Evolutionary conservation across 2,797 vertebrate species (phyloP).

Genomic region (Tachyglossus aculeatus): DNA sequence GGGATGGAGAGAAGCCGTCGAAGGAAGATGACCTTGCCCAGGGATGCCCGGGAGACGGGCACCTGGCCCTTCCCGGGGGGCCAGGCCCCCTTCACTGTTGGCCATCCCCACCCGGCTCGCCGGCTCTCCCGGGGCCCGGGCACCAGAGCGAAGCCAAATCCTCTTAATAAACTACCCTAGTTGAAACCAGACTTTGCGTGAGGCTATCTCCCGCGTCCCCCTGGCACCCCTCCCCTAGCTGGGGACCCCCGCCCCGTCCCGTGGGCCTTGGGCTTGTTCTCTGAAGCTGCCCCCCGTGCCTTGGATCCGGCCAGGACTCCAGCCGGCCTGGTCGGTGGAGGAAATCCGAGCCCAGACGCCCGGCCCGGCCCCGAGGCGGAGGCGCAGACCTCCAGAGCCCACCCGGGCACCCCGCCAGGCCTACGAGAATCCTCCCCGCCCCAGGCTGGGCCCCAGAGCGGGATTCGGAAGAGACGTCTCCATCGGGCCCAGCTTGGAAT

Average conservation of each 20-base stretch:
- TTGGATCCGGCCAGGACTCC: too few species aligned
- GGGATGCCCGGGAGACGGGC: too few species aligned
- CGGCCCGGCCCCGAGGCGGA: neutral
- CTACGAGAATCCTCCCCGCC: neutral
- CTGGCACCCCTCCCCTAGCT: too few species aligned
- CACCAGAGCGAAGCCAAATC: slow-evolving; percentile 33
- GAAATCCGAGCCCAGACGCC: neutral
- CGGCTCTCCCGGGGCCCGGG: neutral
- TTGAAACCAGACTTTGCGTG: slow-evolving; percentile 11
- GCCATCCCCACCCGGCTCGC: too few species aligned
- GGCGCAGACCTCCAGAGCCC: neutral
- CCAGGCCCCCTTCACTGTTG: too few species aligned
- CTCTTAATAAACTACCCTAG: slow-evolving; percentile 64
- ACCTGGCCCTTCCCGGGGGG: too few species aligned
- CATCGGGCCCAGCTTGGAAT: neutral
- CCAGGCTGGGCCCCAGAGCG: neutral
- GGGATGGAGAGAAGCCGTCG: neutral
- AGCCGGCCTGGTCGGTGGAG: too few species aligned
- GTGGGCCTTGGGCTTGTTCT: too few species aligned
- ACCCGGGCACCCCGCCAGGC: neutral
- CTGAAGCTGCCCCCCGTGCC: too few species aligned
- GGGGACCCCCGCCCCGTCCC: too few species aligned
- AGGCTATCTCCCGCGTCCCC: too few species aligned
- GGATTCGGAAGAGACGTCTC: fast-evolving
- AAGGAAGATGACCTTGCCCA: too few species aligned